These are phyloP conservation scores for Vesta saturnalis DNA, from an alignment of 2,888 invertebrate species.

Conservation along the genomic window DNA sequence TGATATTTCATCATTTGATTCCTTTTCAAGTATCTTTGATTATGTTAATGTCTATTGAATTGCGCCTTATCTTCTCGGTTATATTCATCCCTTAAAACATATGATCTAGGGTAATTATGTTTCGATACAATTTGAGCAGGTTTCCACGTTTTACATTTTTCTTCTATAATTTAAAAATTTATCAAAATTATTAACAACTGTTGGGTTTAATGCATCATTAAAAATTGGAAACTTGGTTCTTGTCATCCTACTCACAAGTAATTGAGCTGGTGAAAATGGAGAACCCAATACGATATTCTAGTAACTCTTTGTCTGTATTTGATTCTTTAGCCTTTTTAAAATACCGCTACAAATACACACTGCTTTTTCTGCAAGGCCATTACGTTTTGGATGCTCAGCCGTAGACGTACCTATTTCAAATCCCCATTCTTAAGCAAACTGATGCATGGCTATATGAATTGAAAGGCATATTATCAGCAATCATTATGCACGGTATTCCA, in stretches of 20 bases:
- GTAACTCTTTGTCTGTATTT: background rate
- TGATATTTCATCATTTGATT: background rate
- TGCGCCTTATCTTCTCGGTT: background rate
- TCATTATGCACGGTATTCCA: background rate
- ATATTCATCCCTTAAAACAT: constrained; percentile 3
- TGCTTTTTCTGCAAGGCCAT: constrained; percentile 6
- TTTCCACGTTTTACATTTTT: background rate
- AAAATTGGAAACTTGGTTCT: background rate
- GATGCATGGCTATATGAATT: background rate
- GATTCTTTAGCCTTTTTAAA: constrained; percentile 5
- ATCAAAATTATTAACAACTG: background rate
- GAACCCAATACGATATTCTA: constrained; percentile 3
- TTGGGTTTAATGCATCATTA: constrained; percentile 3
- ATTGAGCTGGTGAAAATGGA: background rate
- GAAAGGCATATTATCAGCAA: constrained; percentile 7
- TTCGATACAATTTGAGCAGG: background rate
- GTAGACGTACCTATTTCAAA: constrained; percentile 1
- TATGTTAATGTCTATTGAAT: background rate
- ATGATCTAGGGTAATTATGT: background rate
- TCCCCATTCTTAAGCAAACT: constrained; percentile 5
- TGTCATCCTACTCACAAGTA: constrained; percentile 1
- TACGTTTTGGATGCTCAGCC: background rate
- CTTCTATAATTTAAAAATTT: background rate
- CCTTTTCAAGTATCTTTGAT: background rate
- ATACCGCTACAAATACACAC: background rate